Evolutionary conservation across 2,113 vertebrate genomes (phyloP), one percentile per base, ranked within the genome.

Genomic region (Zeus faber): DNA sequence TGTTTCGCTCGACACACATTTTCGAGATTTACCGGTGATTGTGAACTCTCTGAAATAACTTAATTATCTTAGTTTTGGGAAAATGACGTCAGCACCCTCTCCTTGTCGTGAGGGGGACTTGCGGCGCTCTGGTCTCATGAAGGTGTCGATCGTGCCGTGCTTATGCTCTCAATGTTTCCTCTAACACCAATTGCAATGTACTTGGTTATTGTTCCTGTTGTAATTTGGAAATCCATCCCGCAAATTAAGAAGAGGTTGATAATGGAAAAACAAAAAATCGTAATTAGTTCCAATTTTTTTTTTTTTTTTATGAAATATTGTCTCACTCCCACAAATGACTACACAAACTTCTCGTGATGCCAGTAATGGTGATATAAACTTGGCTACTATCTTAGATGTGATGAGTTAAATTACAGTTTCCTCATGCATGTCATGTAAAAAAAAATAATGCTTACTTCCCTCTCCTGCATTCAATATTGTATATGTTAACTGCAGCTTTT

Each of bases 351-450:
- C 25, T 17, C 22, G 61, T 23, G 49, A 58, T 51, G 43, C 39
- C 21, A 56, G 52, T 37, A 65, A 79, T 59, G 82, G 68, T 81
- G 79, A 77, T 58, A 63, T 62, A 57, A 62, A 52, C 65, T 67
- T 61, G 24, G 37, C 56, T 63, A 31, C 57, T 52, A 60, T 60
- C 29, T 26, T 33, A 22, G 50, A 67, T 33, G 44, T 59, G 43
- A 14, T 43, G 48, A 74, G 47, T 55, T 13, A 11, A 39, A 41
- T 60, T 9, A 26, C 44, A 55, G 66, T 40, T 49, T 49, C 20
- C 18, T 52, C 23, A 35, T 59, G 65, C 78, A 78, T 78, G 69
- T 44, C 17, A 2, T 70, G 37, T 7, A 9, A 18, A 21, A 21
- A 7, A 44, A 44, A 21, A 7, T 29, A 44, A 44, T 44, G 41